Conservation (phyloP, 2,888 invertebrate genomes). For the Xylophagus ater region DNA sequence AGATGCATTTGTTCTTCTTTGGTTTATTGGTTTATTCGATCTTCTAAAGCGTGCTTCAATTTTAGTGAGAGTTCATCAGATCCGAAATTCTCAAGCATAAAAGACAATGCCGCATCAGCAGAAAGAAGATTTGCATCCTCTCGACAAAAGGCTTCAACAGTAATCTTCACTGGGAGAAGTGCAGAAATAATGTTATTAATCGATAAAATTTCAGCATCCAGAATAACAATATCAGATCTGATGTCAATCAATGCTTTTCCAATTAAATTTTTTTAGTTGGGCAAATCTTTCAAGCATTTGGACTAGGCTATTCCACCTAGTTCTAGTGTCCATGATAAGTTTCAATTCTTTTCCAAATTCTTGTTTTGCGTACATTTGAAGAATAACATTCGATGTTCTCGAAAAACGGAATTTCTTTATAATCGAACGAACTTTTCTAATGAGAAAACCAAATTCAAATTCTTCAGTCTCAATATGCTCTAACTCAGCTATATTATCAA, state of each 20-base stretch:
- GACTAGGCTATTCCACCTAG: slow-evolving; percentile 15
- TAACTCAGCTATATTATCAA: not conserved
- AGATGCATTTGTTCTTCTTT: too few relatives aligned
- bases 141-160: too few relatives aligned
- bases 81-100: too few relatives aligned
- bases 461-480: slow-evolving; percentile 3
- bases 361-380: slow-evolving; percentile 13
- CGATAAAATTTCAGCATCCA: slow-evolving; percentile 4
- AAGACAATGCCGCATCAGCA: too few relatives aligned
- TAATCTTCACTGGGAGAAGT: too few relatives aligned
- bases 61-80: too few relatives aligned
- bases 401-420: slow-evolving; percentile 8
- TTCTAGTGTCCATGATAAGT: slow-evolving; percentile 16
- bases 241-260: slow-evolving; percentile 19
- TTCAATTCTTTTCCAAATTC: slow-evolving; percentile 13
- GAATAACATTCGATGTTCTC: slow-evolving; percentile 15
- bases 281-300: slow-evolving; percentile 16
- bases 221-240: slow-evolving; percentile 12
- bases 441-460: not conserved
- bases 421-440: slow-evolving; percentile 6
- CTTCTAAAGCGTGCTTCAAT: too few relatives aligned
- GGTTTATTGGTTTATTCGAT: too few relatives aligned
- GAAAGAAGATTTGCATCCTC: too few relatives aligned
- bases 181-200: too few relatives aligned
- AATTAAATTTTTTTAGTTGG: slow-evolving; percentile 18